These are phyloP conservation scores for Macrotus californicus DNA, from an alignment of 2,113 vertebrate species.

Conservation along the genomic window DNA sequence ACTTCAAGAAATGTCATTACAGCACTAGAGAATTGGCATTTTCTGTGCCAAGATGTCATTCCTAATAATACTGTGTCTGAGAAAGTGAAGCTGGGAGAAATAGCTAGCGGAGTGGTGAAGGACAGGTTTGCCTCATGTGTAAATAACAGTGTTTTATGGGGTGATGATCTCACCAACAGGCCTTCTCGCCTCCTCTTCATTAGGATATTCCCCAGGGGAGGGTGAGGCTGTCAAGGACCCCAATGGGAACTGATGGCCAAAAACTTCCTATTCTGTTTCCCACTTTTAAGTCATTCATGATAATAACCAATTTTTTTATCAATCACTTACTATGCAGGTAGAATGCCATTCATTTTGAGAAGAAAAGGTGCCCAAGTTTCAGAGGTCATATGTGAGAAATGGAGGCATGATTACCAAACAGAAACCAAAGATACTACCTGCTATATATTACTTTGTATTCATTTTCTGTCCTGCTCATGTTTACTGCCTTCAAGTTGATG, in stretches of 20 bases:
- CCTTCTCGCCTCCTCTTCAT: neutral
- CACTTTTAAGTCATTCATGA: neutral
- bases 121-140: constrained; percentile 33
- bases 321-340: neutral
- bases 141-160: constrained; percentile 50
- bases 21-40: constrained; percentile 31
- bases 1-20: constrained; percentile 51
- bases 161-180: neutral
- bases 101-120: neutral
- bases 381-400: neutral
- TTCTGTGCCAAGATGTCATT: constrained; percentile 54
- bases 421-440: neutral
- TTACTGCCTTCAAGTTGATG: neutral
- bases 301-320: too few relatives aligned
- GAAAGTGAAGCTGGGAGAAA: constrained; percentile 32
- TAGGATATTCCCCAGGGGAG: neutral
- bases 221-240: neutral
- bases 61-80: constrained; percentile 55
- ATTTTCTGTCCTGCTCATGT: neutral
- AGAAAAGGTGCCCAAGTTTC: neutral
- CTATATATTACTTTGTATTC: neutral
- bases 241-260: neutral
- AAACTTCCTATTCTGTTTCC: neutral
- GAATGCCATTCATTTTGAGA: neutral
- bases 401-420: neutral